Percentiles rank a stretch among this genome's conserved stretches.
These are phyloP conservation scores for Teleiodes luculella DNA, from an alignment of 2,888 invertebrate genomes.

Conservation along the genomic window DNA sequence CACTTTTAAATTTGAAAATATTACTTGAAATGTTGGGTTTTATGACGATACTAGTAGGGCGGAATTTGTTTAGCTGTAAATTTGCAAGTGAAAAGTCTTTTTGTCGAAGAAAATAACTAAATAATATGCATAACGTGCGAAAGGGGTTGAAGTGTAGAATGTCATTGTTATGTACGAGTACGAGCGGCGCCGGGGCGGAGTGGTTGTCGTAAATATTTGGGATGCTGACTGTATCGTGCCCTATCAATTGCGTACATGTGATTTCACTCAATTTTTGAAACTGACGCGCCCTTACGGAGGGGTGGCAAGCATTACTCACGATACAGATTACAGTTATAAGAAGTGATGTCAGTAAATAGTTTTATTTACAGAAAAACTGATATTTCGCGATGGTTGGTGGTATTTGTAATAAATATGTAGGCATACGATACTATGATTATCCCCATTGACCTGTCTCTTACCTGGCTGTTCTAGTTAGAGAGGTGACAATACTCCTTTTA, in stretches of 20 bases:
- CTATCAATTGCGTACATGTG: slow-evolving; percentile 73
- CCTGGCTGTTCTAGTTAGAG: too few species aligned
- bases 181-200: slow-evolving; percentile 3
- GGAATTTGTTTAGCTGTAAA: not conserved
- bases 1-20: not conserved
- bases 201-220: slow-evolving; percentile 12
- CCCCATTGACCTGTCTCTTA: too few species aligned
- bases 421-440: too few species aligned
- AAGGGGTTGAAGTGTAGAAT: slow-evolving; percentile 7
- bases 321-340: slow-evolving; percentile 38
- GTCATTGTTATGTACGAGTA: not conserved
- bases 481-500: too few species aligned
- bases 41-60: too few species aligned
- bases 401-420: too few species aligned
- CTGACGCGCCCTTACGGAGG: slow-evolving; percentile 62
- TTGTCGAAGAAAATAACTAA: not conserved
- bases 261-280: slow-evolving; percentile 78
- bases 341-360: too few species aligned
- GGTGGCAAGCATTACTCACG: slow-evolving; percentile 32
- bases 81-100: not conserved
- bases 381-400: too few species aligned
- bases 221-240: slow-evolving; percentile 30
- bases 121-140: not conserved
- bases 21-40: too few species aligned
- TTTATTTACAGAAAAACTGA: too few species aligned